A percentile compares a stretch with the other conserved stretches of the same genome.
Evolutionary conservation across 2,888 invertebrate genomes (phyloP).

Genomic region (Podabrus alpinus): DNA sequence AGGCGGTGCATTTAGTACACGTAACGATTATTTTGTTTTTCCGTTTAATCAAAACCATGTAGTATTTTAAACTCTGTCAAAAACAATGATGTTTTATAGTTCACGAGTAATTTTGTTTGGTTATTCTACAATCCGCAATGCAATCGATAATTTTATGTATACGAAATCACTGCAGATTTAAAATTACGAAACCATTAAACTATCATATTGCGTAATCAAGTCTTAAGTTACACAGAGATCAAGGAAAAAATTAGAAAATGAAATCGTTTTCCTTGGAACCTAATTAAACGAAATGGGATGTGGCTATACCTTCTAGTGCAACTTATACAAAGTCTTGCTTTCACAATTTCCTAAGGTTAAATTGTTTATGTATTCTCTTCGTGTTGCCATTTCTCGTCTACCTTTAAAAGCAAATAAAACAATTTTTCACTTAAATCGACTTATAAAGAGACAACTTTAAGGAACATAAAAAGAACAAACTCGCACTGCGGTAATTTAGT

Average conservation of each 20-base stretch:
- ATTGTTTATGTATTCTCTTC: conserved; percentile 23
- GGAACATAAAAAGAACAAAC: background rate
- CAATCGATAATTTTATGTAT: conserved; percentile 16
- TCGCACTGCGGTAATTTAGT: background rate
- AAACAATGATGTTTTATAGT: background rate
- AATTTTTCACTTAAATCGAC: conserved; percentile 15
- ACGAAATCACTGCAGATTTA: conserved; percentile 13
- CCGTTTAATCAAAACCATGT: background rate
- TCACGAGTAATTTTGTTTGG: background rate
- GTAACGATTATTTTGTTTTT: no score
- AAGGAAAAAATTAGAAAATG: background rate
- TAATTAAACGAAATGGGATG: conserved; percentile 8
- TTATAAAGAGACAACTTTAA: background rate
- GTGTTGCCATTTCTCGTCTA: conserved; percentile 11
- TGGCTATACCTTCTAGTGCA: background rate
- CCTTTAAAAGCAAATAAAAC: conserved; percentile 22
- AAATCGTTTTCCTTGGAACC: background rate
- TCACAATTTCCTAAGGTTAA: conserved; percentile 16
- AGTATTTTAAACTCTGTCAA: background rate
- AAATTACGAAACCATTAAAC: background rate
- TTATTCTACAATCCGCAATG: conserved; percentile 9
- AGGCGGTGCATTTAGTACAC: no score
- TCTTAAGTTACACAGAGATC: background rate
- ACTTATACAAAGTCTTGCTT: conserved; percentile 16
- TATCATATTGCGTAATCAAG: background rate